Base-by-base conservation (phyloP, 2,888 invertebrate genomes). In the Aelia acuminata region DNA sequence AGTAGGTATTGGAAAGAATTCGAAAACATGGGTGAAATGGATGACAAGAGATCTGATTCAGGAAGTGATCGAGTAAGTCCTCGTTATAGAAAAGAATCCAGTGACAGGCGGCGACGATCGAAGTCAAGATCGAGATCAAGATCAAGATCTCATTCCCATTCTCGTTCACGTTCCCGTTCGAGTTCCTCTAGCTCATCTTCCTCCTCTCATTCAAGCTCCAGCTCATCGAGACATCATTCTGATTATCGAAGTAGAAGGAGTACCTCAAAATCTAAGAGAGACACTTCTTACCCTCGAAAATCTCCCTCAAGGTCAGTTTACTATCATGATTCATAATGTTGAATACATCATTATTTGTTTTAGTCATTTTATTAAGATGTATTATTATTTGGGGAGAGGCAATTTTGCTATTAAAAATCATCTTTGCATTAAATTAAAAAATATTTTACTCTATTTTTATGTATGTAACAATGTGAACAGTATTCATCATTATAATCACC, bases 1-100 rank as follows among this genome's bases (percentile, higher is more conserved):
- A 47, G 13, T 57, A 43, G 87, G 43, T 87, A 87, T 49, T 87
- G 87, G 87, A 87, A 87, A 63, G 87, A 87, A 57, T 75, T 87
- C 20, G 70, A 87, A 57, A 85, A 3, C 43, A 63, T 87, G 87
- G 87, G 75, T 5, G 49, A 85, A 1, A 53, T 75, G 63, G 87
- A 87, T 1, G 87, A 87, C 20, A 75, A 63, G 13, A 53, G 70
- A 18, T 87, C 87, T 26, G 87, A 87, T 13, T 63, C 63, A 48
- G 80, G 80, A 47, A 80, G 80, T 80, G 75, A 75, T 2, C n/a
- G 57, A 39, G 13, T 48, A 5, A 75, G 87, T 47, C 70, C 87
- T 47, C 47, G 70, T 26, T 87, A 87, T 48, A 31, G 57, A 11
- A 87, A 87, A 75, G 75, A 87, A 26, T 1, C 87, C 4, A 48